Evolutionary conservation across 2,797 vertebrate species (phyloP).

Genomic region (Heteromormyrus szaboi): DNA sequence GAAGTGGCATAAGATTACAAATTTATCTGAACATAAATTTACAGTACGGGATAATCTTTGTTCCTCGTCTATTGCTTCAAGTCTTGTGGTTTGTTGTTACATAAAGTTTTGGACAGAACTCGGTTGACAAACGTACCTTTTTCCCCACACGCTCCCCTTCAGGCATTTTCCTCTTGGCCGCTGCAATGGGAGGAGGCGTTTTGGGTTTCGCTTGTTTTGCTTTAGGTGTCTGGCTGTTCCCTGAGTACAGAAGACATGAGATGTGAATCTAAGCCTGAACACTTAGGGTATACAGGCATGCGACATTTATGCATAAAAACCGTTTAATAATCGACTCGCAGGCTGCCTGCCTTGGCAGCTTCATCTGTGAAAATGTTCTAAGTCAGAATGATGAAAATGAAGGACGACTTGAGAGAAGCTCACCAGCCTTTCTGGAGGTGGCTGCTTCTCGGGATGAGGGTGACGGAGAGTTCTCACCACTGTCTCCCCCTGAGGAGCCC

Average conservation of each 20-base stretch:
- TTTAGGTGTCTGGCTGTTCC: constrained; percentile 44
- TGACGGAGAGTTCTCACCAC: constrained; percentile 64
- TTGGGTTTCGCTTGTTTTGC: constrained; percentile 48
- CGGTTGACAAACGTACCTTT: constrained; percentile 49
- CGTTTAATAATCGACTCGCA: not conserved
- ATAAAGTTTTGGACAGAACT: not conserved
- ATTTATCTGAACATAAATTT: not conserved
- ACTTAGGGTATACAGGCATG: not conserved
- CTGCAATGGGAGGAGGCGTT: constrained; percentile 40
- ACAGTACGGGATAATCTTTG: not conserved
- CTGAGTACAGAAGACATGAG: constrained; percentile 33
- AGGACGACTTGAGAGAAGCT: constrained; percentile 27
- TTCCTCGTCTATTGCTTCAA: not conserved
- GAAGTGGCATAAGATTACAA: not conserved
- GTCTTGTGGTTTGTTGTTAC: not conserved
- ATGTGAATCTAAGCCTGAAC: not conserved
- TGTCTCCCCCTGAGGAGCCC: constrained; percentile 74
- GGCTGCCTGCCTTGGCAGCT: not conserved
- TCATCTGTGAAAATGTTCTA: not conserved
- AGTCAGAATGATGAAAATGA: not conserved
- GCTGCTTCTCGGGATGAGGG: constrained; percentile 45
- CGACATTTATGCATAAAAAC: not conserved
- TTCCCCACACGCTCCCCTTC: constrained; percentile 45
- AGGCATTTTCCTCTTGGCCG: constrained; percentile 44
- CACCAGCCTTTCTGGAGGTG: constrained; percentile 51